Base-by-base conservation (phyloP, 2,888 invertebrate genomes). In the Cheilosia vulpina region DNA sequence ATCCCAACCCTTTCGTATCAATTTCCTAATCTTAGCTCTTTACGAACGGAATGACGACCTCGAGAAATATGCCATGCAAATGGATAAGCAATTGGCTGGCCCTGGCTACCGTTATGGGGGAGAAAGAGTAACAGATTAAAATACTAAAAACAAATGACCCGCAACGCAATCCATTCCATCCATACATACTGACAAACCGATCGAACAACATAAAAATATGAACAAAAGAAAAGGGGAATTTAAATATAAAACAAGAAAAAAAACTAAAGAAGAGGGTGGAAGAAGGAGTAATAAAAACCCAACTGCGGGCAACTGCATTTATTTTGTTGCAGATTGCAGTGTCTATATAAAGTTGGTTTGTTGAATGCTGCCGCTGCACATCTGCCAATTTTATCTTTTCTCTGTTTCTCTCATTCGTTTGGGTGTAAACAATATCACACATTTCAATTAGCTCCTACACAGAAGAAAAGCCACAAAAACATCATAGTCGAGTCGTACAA, bases 401-500 rank as follows among this genome's bases (percentile, higher is more conserved):
- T 62, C 71, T 27, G 19, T 66, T 65, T 63, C 63, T 58, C 31
- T 66, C 47, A 17, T 21, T 34, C 21, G 3, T 2, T 55, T 17
- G 53, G 47, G 69, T 63, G 60, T 27, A 65, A 69, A 19, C 58
- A 66, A 43, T 4, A 79, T 77, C 50, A 85, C 85, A 76, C 72
- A 72, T 72, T 85, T 85, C 76, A 85, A 85, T 85, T 85, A 85
- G 72, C 57, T 69, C 75, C 65, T 68, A 62, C 34, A n/a, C 21
- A 71, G 2, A 38, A 55, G 41, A 41, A 60, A 45, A 31, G 52
- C 41, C 58, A 58, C 57, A 68, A 53, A 9, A 58, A 34, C 62
- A 21, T 27, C 43, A 4, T 19, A 13, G 53, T 21, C 21, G 21
- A 52, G 52, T 21, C 43, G n/a, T 50, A 43, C 58, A 81, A 85